Base-by-base conservation (phyloP, 92 coral and sea anemone genomes). In the Umimayanthus chanpuru region DNA sequence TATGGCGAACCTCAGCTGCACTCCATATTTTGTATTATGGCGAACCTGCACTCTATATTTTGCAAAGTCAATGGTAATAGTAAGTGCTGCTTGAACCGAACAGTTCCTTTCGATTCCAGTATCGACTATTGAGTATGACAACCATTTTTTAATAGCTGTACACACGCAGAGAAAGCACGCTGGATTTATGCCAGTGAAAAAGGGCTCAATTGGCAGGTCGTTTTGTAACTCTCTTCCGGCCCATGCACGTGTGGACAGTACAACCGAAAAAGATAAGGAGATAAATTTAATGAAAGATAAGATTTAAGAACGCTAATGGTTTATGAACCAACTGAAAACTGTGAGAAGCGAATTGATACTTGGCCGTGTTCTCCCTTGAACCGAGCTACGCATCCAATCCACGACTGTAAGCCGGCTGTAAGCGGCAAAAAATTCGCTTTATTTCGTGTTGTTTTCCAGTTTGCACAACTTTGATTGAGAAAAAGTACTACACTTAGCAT, bases 141-240 rank as follows among this genome's bases (percentile, higher is more conserved):
- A n/a, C n/a, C n/a, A n/a, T n/a, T n/a, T n/a, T n/a, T n/a, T n/a
- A n/a, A n/a, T n/a, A n/a, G n/a, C n/a, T n/a, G n/a, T 64, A 6
- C 14, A 6, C 70, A 64, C 14, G 5, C 70, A 15, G 70, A 64
- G 70, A 64, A 64, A 64, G 70, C 70, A 64, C 70, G 70, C 70
- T 64, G 70, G 70, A 64, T 64, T 64, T 21, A 64, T 64, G 70
- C 70, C 70, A 64, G 70, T 9, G 70, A 64, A 64, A 64, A 64
- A 21, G 14, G 70, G 70, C 70, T 64, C 70, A 64, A 64, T 64
- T 64, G 70, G 70, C 70, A 64, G 70, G 70, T 64, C 70, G 70
- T 64, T 64, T 21, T 21, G 9, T 64, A 64, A 64, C 70, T 64
- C 70, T 64, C 70, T 64, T 64, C 70, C 70, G 70, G 70, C 70